Evolutionary conservation across 1,140 invertebrate species (phyloP).

Genomic region (Drosophila arawakana): DNA sequence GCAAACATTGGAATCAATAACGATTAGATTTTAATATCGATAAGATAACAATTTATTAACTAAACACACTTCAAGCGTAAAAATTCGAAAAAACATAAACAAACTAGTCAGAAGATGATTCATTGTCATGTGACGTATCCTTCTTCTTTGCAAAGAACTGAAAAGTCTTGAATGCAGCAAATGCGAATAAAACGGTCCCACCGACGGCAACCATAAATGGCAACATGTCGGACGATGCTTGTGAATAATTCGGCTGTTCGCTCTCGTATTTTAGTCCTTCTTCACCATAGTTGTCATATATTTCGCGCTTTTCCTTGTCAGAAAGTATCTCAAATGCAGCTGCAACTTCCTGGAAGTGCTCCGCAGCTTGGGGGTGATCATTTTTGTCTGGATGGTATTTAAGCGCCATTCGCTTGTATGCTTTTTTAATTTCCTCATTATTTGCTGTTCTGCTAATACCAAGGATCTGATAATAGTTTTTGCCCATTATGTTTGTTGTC

Average conservation of each 20-base stretch:
- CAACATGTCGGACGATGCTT: conserved; percentile 58
- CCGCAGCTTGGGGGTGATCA: conserved; percentile 63
- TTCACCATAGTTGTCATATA: conserved; percentile 59
- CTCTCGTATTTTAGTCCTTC: conserved; percentile 46
- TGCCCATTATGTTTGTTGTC: conserved; percentile 44
- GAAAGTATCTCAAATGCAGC: conserved; percentile 65
- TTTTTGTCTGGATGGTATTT: conserved; percentile 69
- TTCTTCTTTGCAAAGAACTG: conserved; percentile 65
- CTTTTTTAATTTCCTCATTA: conserved; percentile 54
- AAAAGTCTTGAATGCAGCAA: conserved; percentile 65
- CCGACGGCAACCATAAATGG: conserved; percentile 68
- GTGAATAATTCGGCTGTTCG: conserved; percentile 29
- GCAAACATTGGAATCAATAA: background rate
- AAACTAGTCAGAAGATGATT: conserved; percentile 52
- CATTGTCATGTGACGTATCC: conserved; percentile 10
- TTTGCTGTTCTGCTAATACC: conserved; percentile 51
- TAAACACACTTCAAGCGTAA: background rate
- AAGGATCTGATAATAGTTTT: conserved; percentile 59
- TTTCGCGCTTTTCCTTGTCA: conserved; percentile 60
- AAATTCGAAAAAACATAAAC: conserved; percentile 17
- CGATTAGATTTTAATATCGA: background rate
- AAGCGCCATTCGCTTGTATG: conserved; percentile 63
- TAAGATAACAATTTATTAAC: conserved; percentile 5
- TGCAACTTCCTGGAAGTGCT: conserved; percentile 56
- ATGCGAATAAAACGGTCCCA: conserved; percentile 65